Evolutionary conservation across 2,113 vertebrate species (phyloP).

Genomic region (Mesembrinibis cayennensis): DNA sequence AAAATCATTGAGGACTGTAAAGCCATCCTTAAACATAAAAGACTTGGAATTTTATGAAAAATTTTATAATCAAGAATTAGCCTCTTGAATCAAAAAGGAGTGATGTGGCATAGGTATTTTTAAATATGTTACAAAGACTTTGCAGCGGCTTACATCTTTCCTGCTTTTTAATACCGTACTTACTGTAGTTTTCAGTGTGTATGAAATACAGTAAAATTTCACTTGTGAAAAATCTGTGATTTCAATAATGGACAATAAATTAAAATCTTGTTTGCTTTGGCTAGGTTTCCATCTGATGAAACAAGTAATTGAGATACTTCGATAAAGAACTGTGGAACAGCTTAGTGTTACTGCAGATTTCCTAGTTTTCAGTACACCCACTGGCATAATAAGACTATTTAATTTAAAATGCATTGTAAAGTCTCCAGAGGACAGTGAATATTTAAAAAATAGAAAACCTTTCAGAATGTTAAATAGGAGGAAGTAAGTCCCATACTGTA

Average conservation of each 20-base stretch:
- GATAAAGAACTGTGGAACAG: background rate
- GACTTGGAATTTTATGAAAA: conserved; percentile 82
- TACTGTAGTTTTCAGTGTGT: background rate
- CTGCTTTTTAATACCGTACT: background rate
- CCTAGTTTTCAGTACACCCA: background rate
- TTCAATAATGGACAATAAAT: background rate
- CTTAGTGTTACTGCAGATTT: background rate
- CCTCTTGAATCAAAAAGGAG: background rate
- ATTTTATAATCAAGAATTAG: conserved; percentile 45
- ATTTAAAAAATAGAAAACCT: background rate
- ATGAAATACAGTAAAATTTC: background rate
- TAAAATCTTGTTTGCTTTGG: background rate
- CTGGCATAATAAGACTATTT: background rate
- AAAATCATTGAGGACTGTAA: conserved; percentile 75
- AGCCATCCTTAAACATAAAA: conserved; percentile 80
- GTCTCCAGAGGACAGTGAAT: background rate
- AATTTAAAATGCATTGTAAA: background rate
- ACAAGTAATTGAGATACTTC: background rate
- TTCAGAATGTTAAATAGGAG: background rate
- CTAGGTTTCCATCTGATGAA: background rate
- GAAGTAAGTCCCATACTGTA: background rate
- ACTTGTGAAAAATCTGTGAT: background rate
- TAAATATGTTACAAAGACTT: background rate
- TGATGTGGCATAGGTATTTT: background rate
- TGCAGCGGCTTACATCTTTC: background rate